Evolutionary conservation across 1,140 invertebrate genomes (phyloP).

Genomic region (Micrasema minimum): DNA sequence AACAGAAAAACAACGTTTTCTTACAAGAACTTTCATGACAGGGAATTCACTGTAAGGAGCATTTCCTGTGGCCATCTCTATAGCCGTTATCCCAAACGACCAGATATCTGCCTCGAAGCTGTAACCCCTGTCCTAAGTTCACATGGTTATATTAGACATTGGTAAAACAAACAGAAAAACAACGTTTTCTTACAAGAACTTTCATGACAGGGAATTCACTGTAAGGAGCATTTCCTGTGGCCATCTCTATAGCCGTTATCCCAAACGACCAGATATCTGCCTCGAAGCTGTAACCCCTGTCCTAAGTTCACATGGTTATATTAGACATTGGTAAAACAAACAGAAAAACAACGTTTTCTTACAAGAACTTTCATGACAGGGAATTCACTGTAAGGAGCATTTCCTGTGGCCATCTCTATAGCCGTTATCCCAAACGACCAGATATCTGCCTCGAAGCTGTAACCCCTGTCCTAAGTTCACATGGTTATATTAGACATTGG

Average conservation of each 20-base stretch:
- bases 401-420: constrained; percentile 99
- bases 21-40: constrained; percentile 99
- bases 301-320: too few relatives aligned
- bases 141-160: too few relatives aligned
- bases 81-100: constrained; percentile 99
- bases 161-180: too few relatives aligned
- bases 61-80: constrained; percentile 98
- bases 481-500: too few relatives aligned
- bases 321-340: too few relatives aligned
- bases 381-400: constrained; percentile 99
- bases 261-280: constrained; percentile 99
- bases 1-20: too few relatives aligned
- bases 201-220: constrained; percentile 99
- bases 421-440: constrained; percentile 99
- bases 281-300: constrained; percentile 99
- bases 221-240: constrained; percentile 98
- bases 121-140: constrained; percentile 93
- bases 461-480: constrained; percentile 92
- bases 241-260: constrained; percentile 99
- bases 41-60: constrained; percentile 99
- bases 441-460: constrained; percentile 99
- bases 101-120: constrained; percentile 99
- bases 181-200: too few relatives aligned
- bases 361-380: constrained; percentile 99
- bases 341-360: too few relatives aligned